A percentile compares a stretch with the other conserved stretches of the same genome.
Evolutionary conservation across 1,140 invertebrate species (phyloP).

Genomic region (Brachionus rotundiformis): DNA sequence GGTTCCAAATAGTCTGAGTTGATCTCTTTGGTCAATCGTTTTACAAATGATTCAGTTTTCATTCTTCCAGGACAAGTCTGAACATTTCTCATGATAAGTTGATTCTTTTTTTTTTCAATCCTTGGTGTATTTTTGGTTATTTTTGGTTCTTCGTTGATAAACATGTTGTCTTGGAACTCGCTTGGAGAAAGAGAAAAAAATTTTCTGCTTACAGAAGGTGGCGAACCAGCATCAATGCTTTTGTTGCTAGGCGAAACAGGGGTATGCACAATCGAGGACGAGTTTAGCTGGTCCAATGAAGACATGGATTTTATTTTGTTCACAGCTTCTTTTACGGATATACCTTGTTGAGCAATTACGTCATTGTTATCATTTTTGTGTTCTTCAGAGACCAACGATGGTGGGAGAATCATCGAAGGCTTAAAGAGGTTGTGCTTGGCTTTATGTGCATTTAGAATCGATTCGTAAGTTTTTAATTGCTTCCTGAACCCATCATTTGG

Average conservation of each 20-base stretch:
- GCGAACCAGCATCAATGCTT: neutral
- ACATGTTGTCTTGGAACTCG: neutral
- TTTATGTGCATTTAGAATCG: conserved; percentile 84
- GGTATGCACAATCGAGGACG: neutral
- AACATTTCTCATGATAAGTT: conserved; percentile 14
- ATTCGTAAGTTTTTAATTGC: conserved; percentile 90
- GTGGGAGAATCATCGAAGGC: neutral
- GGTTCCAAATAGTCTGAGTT: neutral
- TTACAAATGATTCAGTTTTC: conserved; percentile 18
- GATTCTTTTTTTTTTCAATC: neutral
- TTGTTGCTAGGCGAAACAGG: neutral
- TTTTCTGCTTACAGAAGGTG: neutral
- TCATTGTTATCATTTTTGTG: neutral
- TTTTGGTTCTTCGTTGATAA: neutral
- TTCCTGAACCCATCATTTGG: conserved; percentile 90
- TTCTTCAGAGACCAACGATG: neutral
- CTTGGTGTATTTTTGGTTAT: neutral
- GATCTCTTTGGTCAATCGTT: neutral
- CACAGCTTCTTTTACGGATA: conserved; percentile 27
- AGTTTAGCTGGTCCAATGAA: conserved; percentile 15
- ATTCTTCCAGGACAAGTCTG: neutral
- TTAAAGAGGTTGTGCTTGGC: conserved; percentile 50
- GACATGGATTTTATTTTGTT: conserved; percentile 35
- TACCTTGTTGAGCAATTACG: neutral
- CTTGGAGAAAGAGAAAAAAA: neutral